A percentile compares a stretch with the other conserved stretches of the same genome.
These are phyloP conservation scores for Puma concolor DNA, from an alignment of 2,113 vertebrate species.

Conservation along the genomic window DNA sequence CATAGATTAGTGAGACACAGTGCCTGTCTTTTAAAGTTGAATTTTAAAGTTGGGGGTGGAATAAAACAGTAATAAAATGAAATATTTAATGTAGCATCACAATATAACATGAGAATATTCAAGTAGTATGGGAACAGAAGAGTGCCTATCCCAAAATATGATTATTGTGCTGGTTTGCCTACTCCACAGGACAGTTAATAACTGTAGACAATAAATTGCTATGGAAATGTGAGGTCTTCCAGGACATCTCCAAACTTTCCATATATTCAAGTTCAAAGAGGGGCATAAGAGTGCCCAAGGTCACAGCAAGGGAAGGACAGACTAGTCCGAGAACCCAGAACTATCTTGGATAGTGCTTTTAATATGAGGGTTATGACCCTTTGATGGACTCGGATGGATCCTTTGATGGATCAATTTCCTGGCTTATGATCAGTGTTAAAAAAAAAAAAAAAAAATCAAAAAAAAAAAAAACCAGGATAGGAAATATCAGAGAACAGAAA, in stretches of 20 bases:
- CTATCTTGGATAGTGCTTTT: background rate
- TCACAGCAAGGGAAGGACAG: background rate
- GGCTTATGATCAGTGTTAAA: background rate
- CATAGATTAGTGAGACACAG: background rate
- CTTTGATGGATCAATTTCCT: background rate
- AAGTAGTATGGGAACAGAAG: background rate
- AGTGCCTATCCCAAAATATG: background rate
- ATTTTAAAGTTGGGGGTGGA: background rate
- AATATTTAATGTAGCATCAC: background rate
- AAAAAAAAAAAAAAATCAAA: background rate
- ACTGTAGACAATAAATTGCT: background rate
- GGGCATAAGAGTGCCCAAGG: background rate
- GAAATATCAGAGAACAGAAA: background rate
- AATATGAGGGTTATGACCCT: background rate
- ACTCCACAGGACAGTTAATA: background rate
- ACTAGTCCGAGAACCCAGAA: background rate
- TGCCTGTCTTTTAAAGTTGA: background rate
- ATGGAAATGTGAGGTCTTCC: background rate
- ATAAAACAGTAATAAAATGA: background rate
- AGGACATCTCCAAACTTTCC: background rate
- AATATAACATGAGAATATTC: background rate
- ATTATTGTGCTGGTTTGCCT: background rate
- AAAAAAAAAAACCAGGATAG: background rate
- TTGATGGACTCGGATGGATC: background rate
- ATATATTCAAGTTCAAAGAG: background rate